A percentile compares a stretch with the other conserved stretches of the same genome.
Conservation (phyloP, 2,888 invertebrate species). For the Molorchus minor region DNA sequence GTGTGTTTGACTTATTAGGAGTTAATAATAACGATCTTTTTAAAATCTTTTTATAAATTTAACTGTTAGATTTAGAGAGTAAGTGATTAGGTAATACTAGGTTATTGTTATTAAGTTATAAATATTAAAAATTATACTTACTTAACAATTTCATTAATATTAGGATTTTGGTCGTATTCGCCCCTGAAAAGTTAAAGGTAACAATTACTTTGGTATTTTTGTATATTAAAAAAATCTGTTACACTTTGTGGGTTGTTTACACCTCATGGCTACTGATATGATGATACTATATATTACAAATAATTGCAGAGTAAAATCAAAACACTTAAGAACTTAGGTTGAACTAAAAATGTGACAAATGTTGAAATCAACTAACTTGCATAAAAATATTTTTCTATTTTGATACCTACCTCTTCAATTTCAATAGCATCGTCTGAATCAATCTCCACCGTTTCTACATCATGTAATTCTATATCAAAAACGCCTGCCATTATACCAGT, state of each 20-base stretch:
- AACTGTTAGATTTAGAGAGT: not conserved
- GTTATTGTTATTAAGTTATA: not conserved
- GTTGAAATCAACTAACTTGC: not conserved
- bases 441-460: slow-evolving; percentile 70
- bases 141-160: slow-evolving; percentile 80
- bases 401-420: slow-evolving; percentile 91
- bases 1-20: no score
- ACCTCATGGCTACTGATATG: no score
- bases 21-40: not conserved
- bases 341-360: not conserved
- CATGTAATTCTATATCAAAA: slow-evolving; percentile 91
- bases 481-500: slow-evolving; percentile 77
- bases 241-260: no score
- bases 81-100: not conserved
- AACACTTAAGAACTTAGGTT: no score
- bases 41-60: not conserved
- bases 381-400: slow-evolving; percentile 48
- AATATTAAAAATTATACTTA: slow-evolving; percentile 66
- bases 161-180: slow-evolving; percentile 81
- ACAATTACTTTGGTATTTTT: no score
- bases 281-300: no score
- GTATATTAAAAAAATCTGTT: no score
- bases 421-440: slow-evolving; percentile 86
- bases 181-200: slow-evolving; percentile 71
- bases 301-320: no score